These are phyloP conservation scores for Zonitis immaculata DNA, from an alignment of 2,888 invertebrate genomes.

Conservation along the genomic window DNA sequence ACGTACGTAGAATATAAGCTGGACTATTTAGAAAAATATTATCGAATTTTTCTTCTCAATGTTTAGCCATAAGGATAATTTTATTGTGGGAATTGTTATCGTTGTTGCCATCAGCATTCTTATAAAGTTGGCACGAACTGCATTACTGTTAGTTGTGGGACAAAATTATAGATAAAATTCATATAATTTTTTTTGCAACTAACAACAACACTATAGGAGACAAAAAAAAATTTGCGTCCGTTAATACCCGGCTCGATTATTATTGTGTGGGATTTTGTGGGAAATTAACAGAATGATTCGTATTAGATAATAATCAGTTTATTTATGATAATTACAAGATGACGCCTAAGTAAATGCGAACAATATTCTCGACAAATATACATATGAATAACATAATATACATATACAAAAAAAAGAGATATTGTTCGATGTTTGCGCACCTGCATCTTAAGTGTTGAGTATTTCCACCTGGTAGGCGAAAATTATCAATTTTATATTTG, in stretches of 20 bases:
- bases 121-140: background rate
- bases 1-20: too few relatives aligned
- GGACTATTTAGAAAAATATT: background rate
- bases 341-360: background rate
- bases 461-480: slow-evolving; percentile 1
- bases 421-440: slow-evolving; percentile 8
- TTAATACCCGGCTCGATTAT: background rate
- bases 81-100: slow-evolving; percentile 1
- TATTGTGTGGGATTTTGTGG: slow-evolving; percentile 5
- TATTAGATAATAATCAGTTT: slow-evolving; percentile 12
- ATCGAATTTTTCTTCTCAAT: background rate
- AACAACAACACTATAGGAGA: background rate
- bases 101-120: slow-evolving; percentile 2
- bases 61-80: background rate
- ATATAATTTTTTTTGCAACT: background rate
- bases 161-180: slow-evolving; percentile 1
- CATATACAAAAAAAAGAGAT: background rate
- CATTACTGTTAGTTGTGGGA: slow-evolving; percentile 2
- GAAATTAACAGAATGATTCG: slow-evolving; percentile 9
- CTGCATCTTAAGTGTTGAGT: slow-evolving; percentile 3
- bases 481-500: background rate
- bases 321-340: slow-evolving; percentile 11
- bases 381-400: too few relatives aligned
- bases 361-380: slow-evolving; percentile 10
- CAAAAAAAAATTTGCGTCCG: slow-evolving; percentile 1